Evolutionary conservation across 2,797 vertebrate species (phyloP), one percentile per base, ranked within the genome.

Genomic region (Amniataba percoides): DNA sequence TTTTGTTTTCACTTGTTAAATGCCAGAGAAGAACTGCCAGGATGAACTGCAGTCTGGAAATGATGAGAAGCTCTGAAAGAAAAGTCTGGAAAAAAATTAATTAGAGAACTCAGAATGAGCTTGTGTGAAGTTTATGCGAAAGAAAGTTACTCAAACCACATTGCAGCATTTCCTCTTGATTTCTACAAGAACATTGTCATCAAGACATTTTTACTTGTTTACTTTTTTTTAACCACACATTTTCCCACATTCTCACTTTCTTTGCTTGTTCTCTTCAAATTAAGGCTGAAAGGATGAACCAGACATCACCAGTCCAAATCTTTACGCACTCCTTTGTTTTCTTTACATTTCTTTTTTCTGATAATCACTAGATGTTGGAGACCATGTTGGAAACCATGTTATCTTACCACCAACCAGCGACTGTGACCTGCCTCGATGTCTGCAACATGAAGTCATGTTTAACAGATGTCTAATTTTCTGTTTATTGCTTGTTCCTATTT

Each of bases 131-230:
- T 52, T 34, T 19, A 40, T 5, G 4, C 55, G 51, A 40, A 23
- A 45, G 25, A 71, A 46, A 40, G n/a, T 40, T 46, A 49, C 14
- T 43, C 23, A 3, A 39, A 75, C 19, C n/a, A 51, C 34, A 4
- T 27, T 15, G 3, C 56, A 23, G 74, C 3, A 18, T 72, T 72
- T 83, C 36, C 49, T 68, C 27, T 51, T 31, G 13, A 3, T 59
- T 68, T 77, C 71, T 39, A 55, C 4, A 1, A 49, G 4, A 73
- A 39, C 19, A n/a, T 63, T 48, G 5, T 62, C 34, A 62, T 48
- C 2, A 31, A 52, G 51, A 56, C 1, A 27, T 1, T 23, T 64
- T 52, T 58, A 62, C 16, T 46, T 77, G 31, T 23, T 34, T 19
- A 46, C 56, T 56, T 78, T 76, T 27, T 31, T 31, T 31, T 31